Base-by-base conservation (phyloP, 2,113 vertebrate genomes). In the Ailuropoda melanoleuca region DNA sequence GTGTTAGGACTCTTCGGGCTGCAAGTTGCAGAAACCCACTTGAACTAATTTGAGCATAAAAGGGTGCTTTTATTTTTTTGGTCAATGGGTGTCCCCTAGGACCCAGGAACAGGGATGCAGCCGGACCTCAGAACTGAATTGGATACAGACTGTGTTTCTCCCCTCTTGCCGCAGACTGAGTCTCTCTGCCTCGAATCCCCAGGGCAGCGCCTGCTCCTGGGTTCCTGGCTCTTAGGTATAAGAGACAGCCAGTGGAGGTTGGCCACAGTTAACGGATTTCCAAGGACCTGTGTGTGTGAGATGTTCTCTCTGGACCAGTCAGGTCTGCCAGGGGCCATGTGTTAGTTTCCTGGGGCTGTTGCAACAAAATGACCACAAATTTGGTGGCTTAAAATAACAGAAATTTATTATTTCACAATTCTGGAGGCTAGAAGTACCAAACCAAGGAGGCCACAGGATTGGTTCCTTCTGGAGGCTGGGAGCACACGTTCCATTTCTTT, bases 11-110 rank as follows among this genome's bases (percentile, higher is more conserved):
- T 29, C 60, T 78, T 64, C 88, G 37, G 46, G 14, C 31, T 80
- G 77, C 60, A 19, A 70, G 46, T 93, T 88, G 81, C 31, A 81
- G 70, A 74, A 70, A 77, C n/a, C 26, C 34, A 43, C 62, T 88
- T 88, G 64, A 81, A 96, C 29, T 93, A 60, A 66, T 78, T 75
- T 46, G 89, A 92, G 15, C 37, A 55, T n/a, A 83, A 72, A 96
- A 83, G n/a, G 21, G 26, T 34, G 18, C 31, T 93, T 62, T 72
- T 34, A 66, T 55, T 68, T 53, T 93, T 96, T 90, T 46, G 19
- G 39, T 77, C 64, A 93, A 80, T 18, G 8, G 7, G 0, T 83
- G 2, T 91, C 26, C 34, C 24, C 53, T 7, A 24, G 18, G 21
- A 93, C 53, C 19, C 37, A 39, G 43, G 18, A 80, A 50, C 21